These are phyloP conservation scores for Parauchenoglanis ngamensis DNA, from an alignment of 2,797 vertebrate species.

Conservation along the genomic window DNA sequence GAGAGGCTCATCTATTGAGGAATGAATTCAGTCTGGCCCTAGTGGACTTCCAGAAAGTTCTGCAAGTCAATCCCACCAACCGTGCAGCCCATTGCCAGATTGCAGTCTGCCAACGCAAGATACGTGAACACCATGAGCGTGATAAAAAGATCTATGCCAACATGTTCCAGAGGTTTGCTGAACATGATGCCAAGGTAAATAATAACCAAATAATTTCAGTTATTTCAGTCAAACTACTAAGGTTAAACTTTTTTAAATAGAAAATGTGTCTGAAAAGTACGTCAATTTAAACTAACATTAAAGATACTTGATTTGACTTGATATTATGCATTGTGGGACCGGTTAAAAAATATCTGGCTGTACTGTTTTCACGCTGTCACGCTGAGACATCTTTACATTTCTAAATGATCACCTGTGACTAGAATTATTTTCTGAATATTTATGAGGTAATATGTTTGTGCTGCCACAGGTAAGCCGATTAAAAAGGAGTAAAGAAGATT, in stretches of 20 bases:
- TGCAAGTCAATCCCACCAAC: constrained; percentile 88
- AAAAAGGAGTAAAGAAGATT: constrained; percentile 70
- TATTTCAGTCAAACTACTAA: background rate
- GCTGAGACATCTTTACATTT: background rate
- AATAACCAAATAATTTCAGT: background rate
- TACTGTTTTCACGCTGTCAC: background rate
- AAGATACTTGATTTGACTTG: background rate
- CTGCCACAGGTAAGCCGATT: constrained; percentile 64
- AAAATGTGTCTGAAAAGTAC: background rate
- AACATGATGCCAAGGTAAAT: constrained; percentile 87
- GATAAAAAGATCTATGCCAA: constrained; percentile 93
- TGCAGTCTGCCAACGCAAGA: constrained; percentile 84
- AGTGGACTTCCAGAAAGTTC: constrained; percentile 86
- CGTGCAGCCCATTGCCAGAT: constrained; percentile 87
- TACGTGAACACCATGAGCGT: constrained; percentile 87
- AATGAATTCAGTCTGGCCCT: constrained; percentile 90
- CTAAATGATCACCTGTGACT: background rate
- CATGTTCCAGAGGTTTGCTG: constrained; percentile 97
- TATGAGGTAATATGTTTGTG: constrained; percentile 10
- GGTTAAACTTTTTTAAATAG: background rate
- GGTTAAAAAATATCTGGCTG: background rate
- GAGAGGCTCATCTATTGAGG: constrained; percentile 84
- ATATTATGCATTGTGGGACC: background rate
- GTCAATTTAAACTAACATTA: background rate
- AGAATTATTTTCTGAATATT: background rate